Evolutionary conservation across 2,113 vertebrate species (phyloP), one percentile per base, ranked within the genome.

Genomic region (Caloenas nicobarica): DNA sequence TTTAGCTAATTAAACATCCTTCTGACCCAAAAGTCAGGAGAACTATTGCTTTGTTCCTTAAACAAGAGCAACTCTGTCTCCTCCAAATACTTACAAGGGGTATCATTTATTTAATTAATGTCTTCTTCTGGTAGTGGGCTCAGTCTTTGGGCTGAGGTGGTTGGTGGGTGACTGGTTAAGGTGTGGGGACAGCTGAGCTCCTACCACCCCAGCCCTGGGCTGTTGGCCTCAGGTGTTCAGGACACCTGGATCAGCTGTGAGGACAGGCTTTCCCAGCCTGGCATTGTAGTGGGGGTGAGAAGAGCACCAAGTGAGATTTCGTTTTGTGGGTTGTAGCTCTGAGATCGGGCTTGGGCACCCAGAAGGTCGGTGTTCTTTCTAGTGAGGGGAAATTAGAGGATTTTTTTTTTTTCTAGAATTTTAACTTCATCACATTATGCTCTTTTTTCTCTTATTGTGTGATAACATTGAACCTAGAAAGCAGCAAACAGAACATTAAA

Each of bases 181-280:
- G 54, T 21, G 16, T 31, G 57, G 44, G 17, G 17, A 26, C 50
- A 62, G 33, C 51, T 42, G 76, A 48, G 31, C 26, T 29, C 8
- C 16, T 10, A 5, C 23, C 26, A 54, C 11, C 36, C 36, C 2
- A 3, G 24, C 29, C 29, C 24, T 6, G 21, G 16, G 42, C 24
- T 54, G 24, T 33, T 0, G 1, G 33, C 29, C 62, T 81, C 3
- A 5, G 42, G 12, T 54, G 21, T 50, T 14, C 18, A 11, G 19
- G 58, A 6, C 1, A 0, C 34, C 86, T 58, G 74, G 11, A 53
- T 40, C 44, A 23, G 51, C 26, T 0, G 0, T 18, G 7, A 13
- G 34, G 18, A 25, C 54, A 33, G 34, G 31, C 7, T 28, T 12
- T 28, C 11, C 28, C 33, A 56, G 71, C 23, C 40, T 72, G 40